A percentile compares a stretch with the other conserved stretches of the same genome.
Evolutionary conservation across 2,888 invertebrate species (phyloP).

Genomic region (Pelosia muscerda): DNA sequence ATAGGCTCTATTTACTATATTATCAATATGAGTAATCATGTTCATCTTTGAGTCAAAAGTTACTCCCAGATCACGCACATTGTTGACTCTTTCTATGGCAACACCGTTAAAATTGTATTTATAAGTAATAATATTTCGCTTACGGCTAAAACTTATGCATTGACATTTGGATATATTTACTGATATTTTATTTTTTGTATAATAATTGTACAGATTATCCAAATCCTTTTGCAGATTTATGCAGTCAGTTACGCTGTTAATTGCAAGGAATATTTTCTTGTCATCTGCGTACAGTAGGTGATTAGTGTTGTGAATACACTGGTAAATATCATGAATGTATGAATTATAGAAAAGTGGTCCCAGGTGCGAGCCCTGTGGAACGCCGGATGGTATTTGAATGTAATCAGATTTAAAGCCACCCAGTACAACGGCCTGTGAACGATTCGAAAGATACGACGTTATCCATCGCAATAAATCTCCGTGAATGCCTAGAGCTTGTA

Average conservation of each 20-base stretch:
- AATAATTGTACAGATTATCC: not conserved
- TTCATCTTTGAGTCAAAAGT: not conserved
- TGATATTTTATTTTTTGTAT: not conserved
- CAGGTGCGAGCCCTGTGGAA: not conserved
- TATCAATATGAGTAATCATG: not conserved
- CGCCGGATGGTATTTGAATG: not conserved
- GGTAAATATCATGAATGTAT: not conserved
- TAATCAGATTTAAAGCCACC: not conserved
- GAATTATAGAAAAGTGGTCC: not conserved
- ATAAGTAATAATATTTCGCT: no score
- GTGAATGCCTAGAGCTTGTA: not conserved
- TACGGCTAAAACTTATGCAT: no score
- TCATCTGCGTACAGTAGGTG: not conserved
- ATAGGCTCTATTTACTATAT: not conserved
- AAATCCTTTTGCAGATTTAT: not conserved
- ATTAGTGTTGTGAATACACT: no score
- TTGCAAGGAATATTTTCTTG: not conserved
- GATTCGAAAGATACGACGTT: not conserved
- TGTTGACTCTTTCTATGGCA: not conserved
- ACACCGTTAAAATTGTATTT: not conserved
- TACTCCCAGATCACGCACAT: not conserved
- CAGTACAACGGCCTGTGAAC: not conserved
- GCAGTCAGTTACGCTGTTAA: not conserved
- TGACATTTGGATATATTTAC: not conserved
- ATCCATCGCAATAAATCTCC: not conserved